Base-by-base conservation (phyloP, 2,113 vertebrate genomes). In the Carettochelys insculpta region DNA sequence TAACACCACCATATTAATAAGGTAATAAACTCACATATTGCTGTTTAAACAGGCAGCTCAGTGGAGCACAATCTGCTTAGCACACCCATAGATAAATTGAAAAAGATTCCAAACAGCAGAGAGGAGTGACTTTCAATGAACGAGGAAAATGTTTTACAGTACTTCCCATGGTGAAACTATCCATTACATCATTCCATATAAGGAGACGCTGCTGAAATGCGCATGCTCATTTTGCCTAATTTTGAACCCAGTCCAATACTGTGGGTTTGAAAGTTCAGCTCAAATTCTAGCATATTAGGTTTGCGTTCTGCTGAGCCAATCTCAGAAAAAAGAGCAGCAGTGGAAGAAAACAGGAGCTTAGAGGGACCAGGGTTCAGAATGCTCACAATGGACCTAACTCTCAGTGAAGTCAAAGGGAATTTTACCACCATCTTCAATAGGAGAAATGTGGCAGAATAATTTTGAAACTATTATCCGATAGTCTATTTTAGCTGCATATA, bases 291-390 rank as follows among this genome's bases (percentile, higher is more conserved):
- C 20, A 11, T 43, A n/a, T 5, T 27, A 6, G 50, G 31, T 41
- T 89, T 82, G 16, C 5, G 65, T 80, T 79, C 51, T 65, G 31
- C 19, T 1, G 2, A 8, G 38, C 11, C 54, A 56, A 56, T 25
- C 4, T 29, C 20, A 1, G 2, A 71, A 41, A 83, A n/a, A 0
- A 0, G 1, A 0, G 25, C 27, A 53, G 14, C 13, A 48, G 48
- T 48, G 29, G 58, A 2, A 52, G 68, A 54, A 87, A 82, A 13
- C 83, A 47, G 31, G 17, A 34, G 3, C 20, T 14, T 31, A 31
- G 52, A 43, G 2, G 0, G 0, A 7, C 56, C 41, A 65, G 25
- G 61, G 58, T 29, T 78, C 71, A 87, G 73, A 5, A 88, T 20
- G 22, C 9, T 0, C 24, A 27, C 71, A 22, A n/a, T 0, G 2